These are phyloP conservation scores for Abrostola triplasia DNA, from an alignment of 2,888 invertebrate genomes.

Conservation along the genomic window DNA sequence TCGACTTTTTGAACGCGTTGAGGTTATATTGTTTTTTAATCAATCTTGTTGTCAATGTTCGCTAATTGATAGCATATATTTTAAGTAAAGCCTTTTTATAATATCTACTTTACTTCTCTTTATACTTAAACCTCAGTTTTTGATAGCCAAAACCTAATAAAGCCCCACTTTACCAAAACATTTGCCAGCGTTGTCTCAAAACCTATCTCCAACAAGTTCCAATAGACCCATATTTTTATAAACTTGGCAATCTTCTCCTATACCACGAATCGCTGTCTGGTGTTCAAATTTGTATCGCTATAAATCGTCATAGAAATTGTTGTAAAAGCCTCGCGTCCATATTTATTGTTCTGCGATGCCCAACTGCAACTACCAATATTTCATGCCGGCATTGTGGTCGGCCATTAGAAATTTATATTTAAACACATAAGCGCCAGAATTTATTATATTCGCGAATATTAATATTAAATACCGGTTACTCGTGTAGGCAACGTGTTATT, in stretches of 20 bases:
- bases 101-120: too few species aligned
- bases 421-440: constrained; percentile 17
- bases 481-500: too few species aligned
- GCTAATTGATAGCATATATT: too few species aligned
- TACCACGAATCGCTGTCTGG: constrained; percentile 55
- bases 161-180: constrained; percentile 17
- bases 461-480: neutral
- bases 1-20: too few species aligned
- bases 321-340: constrained; percentile 51
- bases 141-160: too few species aligned
- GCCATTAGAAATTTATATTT: constrained; percentile 45
- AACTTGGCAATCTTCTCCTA: constrained; percentile 55
- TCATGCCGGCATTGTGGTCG: constrained; percentile 51
- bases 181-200: constrained; percentile 31
- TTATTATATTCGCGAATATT: constrained; percentile 14
- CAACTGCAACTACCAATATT: constrained; percentile 56
- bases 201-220: constrained; percentile 16
- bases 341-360: constrained; percentile 63
- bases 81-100: too few species aligned
- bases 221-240: constrained; percentile 40
- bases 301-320: constrained; percentile 75
- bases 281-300: constrained; percentile 74
- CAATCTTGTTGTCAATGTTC: too few species aligned
- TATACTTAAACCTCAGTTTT: too few species aligned
- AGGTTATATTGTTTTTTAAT: too few species aligned